Evolutionary conservation across 2,888 invertebrate species (phyloP), one percentile per base, ranked within the genome.

Genomic region (Heliconius sara): DNA sequence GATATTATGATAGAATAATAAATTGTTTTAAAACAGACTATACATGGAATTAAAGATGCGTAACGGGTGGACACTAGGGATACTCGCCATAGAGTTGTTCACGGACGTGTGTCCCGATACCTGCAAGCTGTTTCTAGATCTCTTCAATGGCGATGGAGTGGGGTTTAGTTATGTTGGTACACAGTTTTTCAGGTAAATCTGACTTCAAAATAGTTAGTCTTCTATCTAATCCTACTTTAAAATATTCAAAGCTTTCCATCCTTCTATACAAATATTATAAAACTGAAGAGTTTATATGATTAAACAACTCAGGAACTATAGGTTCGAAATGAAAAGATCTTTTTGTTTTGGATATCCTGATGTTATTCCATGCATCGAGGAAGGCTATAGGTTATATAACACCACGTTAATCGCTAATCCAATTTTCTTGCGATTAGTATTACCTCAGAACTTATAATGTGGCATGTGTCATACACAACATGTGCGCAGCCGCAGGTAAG

Each of bases 151-250:
- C 16, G 92, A 92, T 77, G 87, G 86, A 0, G 43, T 85, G 1
- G 93, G 93, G 0, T 85, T 90, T 72, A 88, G 91, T 13, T 95
- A 95, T 75, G 90, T 93, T 0, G 92, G 92, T 3, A 92, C 94
- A 0, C 82, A 84, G n/a, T 93, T 95, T 82, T 93, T 90, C 82
- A 93, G 91, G 94, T 94, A 83, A 81, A 79, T 74, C 2, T 65
- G 16, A 16, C 16, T 47, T 13, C 5, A 16, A 47, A 39, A 39
- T 9, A 52, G 7, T 52, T 3, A 52, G 19, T 7, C 9, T 22
- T 52, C 22, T 52, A 52, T 52, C 52, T 52, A 52, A 22, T 22
- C 22, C 22, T 52, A 52, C 52, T 19, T 52, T 22, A 52, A 22
- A 7, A 52, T 52, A 52, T 22, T 52, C 52, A 22, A 52, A 52